Evolutionary conservation across 1,140 invertebrate species (phyloP), one percentile per base, ranked within the genome.

Genomic region (Drosophila seguyi): DNA sequence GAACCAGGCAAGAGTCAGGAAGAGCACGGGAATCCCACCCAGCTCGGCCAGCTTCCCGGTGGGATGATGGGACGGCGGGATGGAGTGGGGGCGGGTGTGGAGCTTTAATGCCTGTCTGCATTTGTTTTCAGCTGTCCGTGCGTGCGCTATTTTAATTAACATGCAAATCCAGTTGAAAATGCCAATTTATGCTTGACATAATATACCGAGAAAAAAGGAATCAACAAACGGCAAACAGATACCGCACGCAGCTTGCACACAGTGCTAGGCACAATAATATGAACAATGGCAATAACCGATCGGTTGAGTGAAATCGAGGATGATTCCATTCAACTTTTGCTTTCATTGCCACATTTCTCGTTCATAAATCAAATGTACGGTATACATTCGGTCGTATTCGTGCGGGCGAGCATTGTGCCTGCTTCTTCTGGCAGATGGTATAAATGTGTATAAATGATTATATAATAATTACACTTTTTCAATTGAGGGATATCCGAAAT

Each of bases 101-200:
- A 56, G 80, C 63, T 75, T 86, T 85, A 85, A 86, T 85, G 78
- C 65, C 82, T 84, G 84, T 90, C 77, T 75, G 85, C 68, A 88
- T 88, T 90, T 88, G 81, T 90, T 90, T 88, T 90, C 85, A 81
- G 69, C 85, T 88, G 81, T 90, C 85, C 73, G 80, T 90, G 85
- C 77, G 73, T 87, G 72, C 77, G 74, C 62, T 85, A 88, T 88
- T 88, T 88, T 88, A 88, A 88, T 88, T 88, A 88, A 88, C 85
- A 88, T 88, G 85, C 85, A 88, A 88, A 88, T 88, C 85, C 85
- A 88, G 85, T 88, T 85, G 85, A 88, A 78, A 88, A 90, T 88
- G 86, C 85, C 85, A 88, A 90, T 88, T 88, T 90, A 85, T 90
- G 84, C 85, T 85, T 90, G 84, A 81, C 85, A 88, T 88, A 81